Percentiles rank a stretch among this genome's conserved stretches.
These are phyloP conservation scores for Elymnias hypermnestra DNA, from an alignment of 1,140 invertebrate genomes.

Conservation along the genomic window DNA sequence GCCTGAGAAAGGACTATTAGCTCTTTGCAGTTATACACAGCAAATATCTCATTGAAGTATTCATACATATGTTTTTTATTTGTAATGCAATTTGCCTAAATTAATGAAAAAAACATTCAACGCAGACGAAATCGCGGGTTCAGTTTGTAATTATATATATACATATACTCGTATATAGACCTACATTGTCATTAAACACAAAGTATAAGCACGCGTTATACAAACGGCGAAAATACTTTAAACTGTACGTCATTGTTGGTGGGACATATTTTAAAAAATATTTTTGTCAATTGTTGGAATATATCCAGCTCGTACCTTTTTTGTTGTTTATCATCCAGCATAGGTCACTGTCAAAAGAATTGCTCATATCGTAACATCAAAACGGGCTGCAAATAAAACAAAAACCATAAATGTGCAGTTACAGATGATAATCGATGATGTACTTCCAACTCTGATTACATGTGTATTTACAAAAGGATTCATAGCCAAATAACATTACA, in stretches of 20 bases:
- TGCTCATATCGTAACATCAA: constrained; percentile 30
- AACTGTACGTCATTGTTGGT: constrained; percentile 30
- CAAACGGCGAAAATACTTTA: constrained; percentile 29
- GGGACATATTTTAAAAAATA: constrained; percentile 38
- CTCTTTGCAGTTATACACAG: too few species aligned
- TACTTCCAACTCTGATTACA: background rate
- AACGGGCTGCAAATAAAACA: constrained; percentile 25
- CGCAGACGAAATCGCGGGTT: too few species aligned
- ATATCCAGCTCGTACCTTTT: constrained; percentile 40
- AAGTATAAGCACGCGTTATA: constrained; percentile 19
- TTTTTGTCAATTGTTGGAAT: constrained; percentile 41
- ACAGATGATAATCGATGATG: constrained; percentile 6
- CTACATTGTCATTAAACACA: constrained; percentile 15
- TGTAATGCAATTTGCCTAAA: too few species aligned
- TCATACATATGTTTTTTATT: too few species aligned
- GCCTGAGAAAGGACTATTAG: too few species aligned
- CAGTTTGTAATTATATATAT: too few species aligned
- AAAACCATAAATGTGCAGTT: constrained; percentile 18
- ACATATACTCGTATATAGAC: too few species aligned
- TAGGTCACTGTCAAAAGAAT: constrained; percentile 42
- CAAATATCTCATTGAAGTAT: too few species aligned
- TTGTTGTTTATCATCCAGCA: constrained; percentile 41
- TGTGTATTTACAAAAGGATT: background rate
- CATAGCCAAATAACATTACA: background rate
- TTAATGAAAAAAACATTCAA: too few species aligned